Evolutionary conservation across 2,113 vertebrate genomes (phyloP), one percentile per base, ranked within the genome.

Genomic region (Sphaerodactylus townsendi): DNA sequence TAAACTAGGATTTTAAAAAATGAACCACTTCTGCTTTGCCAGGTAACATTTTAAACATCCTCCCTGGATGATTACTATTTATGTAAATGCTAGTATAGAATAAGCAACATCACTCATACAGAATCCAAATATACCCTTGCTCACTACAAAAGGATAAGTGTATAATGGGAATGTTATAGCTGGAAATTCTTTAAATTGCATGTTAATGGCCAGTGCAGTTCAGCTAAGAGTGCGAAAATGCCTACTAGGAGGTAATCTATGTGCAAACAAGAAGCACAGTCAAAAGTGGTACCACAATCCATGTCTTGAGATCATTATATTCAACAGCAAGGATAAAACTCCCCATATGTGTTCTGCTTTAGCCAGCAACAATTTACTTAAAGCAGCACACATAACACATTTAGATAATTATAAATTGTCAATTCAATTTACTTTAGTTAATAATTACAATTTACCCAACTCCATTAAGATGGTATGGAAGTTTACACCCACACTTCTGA

Each of bases 401-500:
- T 86, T 93, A 93, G 88, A 85, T 91, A 93, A 94, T 94, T 85
- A 71, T 64, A 82, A 90, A 92, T 95, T 94, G 91, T 89, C 93
- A 92, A 91, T 91, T 92, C 46, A 86, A 70, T 25, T 62, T 59
- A 33, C 68, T 71, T 70, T 79, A 69, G 44, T 86, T 77, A 64
- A 23, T 71, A 66, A 74, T 82, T 82, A 86, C 74, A 64, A 71
- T 90, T 85, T 93, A 91, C 87, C 92, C 91, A 89, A 93, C 90
- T 92, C 91, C 91, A 91, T 92, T 92, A 92, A 93, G 91, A 91
- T 91, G 93, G 91, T 92, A 89, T 84, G 92, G 80, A 75, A 83
- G 93, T 91, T 75, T 83, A 90, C 89, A 90, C 90, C 86, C 90
- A 87, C 91, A 93, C 91, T 92, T 92, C 37, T 59, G 82, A 70